A percentile compares a stretch with the other conserved stretches of the same genome.
These are phyloP conservation scores for Microctenopoma lineatum DNA, from an alignment of 2,797 vertebrate species.

Conservation along the genomic window DNA sequence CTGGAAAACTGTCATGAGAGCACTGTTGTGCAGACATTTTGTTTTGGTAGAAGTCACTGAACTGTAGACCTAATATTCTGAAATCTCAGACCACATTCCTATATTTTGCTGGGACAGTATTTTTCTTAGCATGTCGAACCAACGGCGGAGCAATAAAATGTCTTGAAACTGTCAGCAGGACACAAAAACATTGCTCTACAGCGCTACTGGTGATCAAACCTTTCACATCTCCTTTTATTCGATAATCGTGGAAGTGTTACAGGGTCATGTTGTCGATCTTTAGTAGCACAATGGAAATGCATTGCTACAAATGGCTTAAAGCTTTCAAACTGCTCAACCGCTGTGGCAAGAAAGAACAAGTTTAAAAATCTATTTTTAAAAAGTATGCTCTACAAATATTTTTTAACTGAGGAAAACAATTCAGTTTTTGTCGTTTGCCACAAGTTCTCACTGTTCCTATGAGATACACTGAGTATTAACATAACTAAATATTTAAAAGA, in stretches of 20 bases:
- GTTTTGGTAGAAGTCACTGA: neutral
- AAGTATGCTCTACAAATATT: neutral
- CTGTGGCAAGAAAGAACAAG: neutral
- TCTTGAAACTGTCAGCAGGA: conserved; percentile 2
- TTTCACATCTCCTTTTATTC: too few species aligned
- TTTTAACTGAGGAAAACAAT: neutral
- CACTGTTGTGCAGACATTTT: neutral
- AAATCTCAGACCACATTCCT: neutral
- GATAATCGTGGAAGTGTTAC: too few species aligned
- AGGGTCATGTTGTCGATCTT: neutral
- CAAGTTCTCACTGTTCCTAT: neutral
- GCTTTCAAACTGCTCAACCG: neutral
- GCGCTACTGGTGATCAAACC: neutral
- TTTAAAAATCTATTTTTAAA: neutral
- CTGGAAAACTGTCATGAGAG: neutral
- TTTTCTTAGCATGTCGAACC: neutral
- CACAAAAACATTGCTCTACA: neutral
- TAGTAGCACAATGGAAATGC: neutral
- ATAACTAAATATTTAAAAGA: neutral
- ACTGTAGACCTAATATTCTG: neutral
- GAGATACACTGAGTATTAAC: conserved; percentile 23
- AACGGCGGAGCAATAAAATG: neutral
- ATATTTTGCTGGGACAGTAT: neutral
- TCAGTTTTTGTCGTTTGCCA: neutral
- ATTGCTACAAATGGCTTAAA: neutral